Evolutionary conservation across 2,888 invertebrate species (phyloP), one percentile per base, ranked within the genome.

Genomic region (Pandemis corylana): DNA sequence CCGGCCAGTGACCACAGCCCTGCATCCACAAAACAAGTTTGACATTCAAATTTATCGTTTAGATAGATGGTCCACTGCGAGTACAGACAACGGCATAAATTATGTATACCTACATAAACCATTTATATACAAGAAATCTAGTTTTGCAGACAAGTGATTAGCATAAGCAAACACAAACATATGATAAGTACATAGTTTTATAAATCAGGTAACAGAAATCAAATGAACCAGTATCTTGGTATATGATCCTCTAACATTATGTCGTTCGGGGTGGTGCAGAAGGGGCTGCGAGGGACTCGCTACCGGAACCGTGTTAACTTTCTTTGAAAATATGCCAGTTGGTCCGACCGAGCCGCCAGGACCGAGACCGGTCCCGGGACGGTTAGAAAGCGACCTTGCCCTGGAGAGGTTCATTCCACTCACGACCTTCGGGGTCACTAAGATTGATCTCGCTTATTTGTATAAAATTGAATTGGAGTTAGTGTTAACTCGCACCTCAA

Each of bases 361-460:
- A 78, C 68, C 74, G 78, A 36, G 87, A 91, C 92, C 92, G 92
- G 92, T 92, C 88, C 83, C 78, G 77, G 82, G 81, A 76, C 77
- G 77, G 82, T 83, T 89, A 93, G 94, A 93, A 94, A 94, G 93
- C 80, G 91, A 89, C 93, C 92, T 93, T 92, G 91, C 80, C 89
- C 84, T 79, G 78, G 78, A 81, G 84, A 83, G 87, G 91, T 90
- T 91, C 93, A 89, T 91, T 93, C 89, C 88, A 84, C 92, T 85
- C 89, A 72, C 78, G 77, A 83, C 80, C 78, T 79, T 82, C 80
- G 79, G 78, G 69, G 68, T 72, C 76, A 64, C 77, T 72, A 72
- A 76, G 76, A 78, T 79, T 73, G 78, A 76, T 76, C 44, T 44
- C 15, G 15, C 59, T 44, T 64, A 42, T 44, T 64, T 13, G n/a